Conservation (phyloP, 2,797 vertebrate genomes). For the Muscicapa comitata region DNA sequence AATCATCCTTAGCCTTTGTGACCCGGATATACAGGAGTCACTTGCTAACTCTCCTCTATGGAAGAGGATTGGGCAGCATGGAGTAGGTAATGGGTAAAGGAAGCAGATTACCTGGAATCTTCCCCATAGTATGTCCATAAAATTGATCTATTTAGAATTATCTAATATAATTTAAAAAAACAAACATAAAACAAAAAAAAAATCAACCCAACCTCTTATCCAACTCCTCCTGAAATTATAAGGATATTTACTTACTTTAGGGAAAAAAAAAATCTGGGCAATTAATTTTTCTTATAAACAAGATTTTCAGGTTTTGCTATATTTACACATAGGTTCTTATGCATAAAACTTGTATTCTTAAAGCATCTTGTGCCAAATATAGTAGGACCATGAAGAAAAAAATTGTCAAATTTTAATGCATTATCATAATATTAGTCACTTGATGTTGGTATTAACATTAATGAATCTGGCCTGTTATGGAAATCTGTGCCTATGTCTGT, state of each 20-base stretch:
- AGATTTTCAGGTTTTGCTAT: background rate
- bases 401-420: background rate
- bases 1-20: background rate
- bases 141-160: background rate
- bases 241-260: background rate
- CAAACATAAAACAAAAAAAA: background rate
- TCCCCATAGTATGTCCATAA: background rate
- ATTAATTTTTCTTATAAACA: background rate
- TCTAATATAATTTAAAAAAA: background rate
- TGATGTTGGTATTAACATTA: background rate
- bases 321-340: background rate
- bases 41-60: background rate
- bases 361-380: background rate
- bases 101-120: background rate
- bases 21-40: background rate
- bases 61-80: background rate
- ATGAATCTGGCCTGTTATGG: background rate
- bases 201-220: rapidly evolving
- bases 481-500: background rate
- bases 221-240: background rate
- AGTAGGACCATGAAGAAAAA: background rate
- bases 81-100: background rate
- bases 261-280: rapidly evolving
- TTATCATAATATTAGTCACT: background rate
- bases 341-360: background rate